phyloP scores from a whole-genome alignment of 2,888 invertebrate genomes.

The Lamellibrachia satsuma region DNA sequence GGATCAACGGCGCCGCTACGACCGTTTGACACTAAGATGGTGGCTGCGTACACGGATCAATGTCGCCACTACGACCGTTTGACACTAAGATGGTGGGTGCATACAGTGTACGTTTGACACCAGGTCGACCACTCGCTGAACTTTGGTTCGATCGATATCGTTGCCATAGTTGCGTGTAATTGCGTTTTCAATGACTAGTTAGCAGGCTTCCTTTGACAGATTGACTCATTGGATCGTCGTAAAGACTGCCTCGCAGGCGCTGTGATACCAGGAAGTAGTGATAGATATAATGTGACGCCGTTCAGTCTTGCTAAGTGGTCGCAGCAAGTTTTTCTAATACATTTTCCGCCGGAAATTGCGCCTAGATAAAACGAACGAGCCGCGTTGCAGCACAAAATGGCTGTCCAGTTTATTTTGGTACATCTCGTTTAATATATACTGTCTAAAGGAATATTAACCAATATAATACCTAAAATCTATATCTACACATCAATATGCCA shows the following conservation, averaged over 20 bases:
- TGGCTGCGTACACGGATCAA: no score
- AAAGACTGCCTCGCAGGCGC: background rate
- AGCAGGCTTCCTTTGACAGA: background rate
- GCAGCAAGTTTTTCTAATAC: background rate
- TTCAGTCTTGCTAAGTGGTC: background rate
- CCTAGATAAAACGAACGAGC: background rate
- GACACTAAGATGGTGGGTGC: no score
- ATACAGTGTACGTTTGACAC: no score
- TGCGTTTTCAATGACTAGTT: background rate
- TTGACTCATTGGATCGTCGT: constrained; percentile 7
- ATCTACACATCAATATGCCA: no score
- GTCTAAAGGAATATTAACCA: background rate
- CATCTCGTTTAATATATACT: background rate
- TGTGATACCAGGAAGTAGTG: background rate
- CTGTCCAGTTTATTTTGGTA: background rate
- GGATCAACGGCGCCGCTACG: background rate
- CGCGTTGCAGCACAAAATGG: background rate
- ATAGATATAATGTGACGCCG: background rate
- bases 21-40: background rate
- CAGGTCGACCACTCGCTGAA: background rate
- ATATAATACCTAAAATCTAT: background rate
- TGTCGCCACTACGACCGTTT: no score
- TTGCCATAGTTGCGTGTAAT: constrained; percentile 17
- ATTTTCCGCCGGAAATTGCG: background rate
- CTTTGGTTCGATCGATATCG: background rate